Conservation (phyloP, 2,888 invertebrate species). For the Acrobasis consociella region DNA sequence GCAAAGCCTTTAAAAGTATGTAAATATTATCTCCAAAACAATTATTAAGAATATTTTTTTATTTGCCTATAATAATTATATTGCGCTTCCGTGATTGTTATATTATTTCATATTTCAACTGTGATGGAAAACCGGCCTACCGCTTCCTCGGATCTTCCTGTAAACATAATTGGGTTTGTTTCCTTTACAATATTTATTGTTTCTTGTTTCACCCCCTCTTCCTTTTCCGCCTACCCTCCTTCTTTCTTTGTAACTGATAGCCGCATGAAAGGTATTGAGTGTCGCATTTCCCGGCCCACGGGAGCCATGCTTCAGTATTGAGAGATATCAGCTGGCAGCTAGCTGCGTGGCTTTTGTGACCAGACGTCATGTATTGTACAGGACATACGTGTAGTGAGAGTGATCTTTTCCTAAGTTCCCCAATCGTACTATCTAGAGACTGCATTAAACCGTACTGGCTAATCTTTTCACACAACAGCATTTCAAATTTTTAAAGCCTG, state of each 20-base stretch:
- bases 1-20: no score
- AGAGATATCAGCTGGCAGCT: conserved; percentile 13
- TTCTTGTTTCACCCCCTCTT: neutral
- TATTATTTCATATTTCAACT: neutral
- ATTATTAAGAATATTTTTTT: no score
- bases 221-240: neutral
- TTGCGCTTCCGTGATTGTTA: no score
- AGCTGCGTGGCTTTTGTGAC: neutral
- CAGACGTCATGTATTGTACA: no score
- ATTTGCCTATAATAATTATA: no score
- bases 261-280: conserved; percentile 18
- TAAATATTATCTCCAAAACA: no score
- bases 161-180: conserved; percentile 12
- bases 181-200: conserved; percentile 13
- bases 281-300: conserved; percentile 14
- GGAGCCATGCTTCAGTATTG: conserved; percentile 10
- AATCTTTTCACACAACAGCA: no score
- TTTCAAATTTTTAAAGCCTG: no score
- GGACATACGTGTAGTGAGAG: no score
- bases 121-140: neutral
- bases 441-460: no score
- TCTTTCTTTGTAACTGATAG: conserved; percentile 14
- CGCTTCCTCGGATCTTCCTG: neutral
- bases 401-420: no score
- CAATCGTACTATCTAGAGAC: no score